phyloP scores from a whole-genome alignment of 2,888 invertebrate species.

The Metallyticus violacea region DNA sequence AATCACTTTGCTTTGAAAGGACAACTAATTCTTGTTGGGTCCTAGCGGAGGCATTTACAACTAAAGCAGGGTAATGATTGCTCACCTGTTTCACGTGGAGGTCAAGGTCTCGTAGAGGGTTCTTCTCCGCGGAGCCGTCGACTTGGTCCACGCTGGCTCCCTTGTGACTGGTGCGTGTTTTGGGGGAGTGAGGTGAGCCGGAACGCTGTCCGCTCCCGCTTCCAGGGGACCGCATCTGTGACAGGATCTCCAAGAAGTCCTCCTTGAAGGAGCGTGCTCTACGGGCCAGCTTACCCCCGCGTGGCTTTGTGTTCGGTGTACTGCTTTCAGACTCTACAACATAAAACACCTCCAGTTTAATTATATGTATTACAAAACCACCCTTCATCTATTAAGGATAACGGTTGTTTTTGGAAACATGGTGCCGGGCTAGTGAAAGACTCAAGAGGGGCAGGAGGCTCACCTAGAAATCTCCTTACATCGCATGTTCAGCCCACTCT shows the following conservation, averaged over 20 bases:
- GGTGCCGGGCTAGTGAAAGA: too few relatives aligned
- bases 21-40: too few relatives aligned
- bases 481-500: too few relatives aligned
- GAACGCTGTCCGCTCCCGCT: slow-evolving; percentile 37
- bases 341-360: too few relatives aligned
- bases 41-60: too few relatives aligned
- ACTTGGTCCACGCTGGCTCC: slow-evolving; percentile 50
- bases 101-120: slow-evolving; percentile 69
- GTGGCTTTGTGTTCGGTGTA: slow-evolving; percentile 46
- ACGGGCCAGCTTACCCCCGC: slow-evolving; percentile 81
- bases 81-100: slow-evolving; percentile 60
- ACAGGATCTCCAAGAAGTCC: slow-evolving; percentile 86
- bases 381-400: too few relatives aligned
- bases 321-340: slow-evolving; percentile 27
- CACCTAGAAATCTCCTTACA: too few relatives aligned
- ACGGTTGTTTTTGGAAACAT: too few relatives aligned
- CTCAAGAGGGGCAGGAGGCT: too few relatives aligned
- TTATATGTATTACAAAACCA: too few relatives aligned
- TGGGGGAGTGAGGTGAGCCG: slow-evolving; percentile 49
- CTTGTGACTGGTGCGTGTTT: slow-evolving; percentile 46
- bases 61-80: not conserved
- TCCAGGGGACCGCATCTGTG: slow-evolving; percentile 81
- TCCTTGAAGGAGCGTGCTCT: slow-evolving; percentile 90
- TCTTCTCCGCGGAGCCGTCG: slow-evolving; percentile 56
- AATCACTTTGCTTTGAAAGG: too few relatives aligned